These are phyloP conservation scores for Orchesella cincta DNA, from an alignment of 1,140 invertebrate species.

Conservation along the genomic window DNA sequence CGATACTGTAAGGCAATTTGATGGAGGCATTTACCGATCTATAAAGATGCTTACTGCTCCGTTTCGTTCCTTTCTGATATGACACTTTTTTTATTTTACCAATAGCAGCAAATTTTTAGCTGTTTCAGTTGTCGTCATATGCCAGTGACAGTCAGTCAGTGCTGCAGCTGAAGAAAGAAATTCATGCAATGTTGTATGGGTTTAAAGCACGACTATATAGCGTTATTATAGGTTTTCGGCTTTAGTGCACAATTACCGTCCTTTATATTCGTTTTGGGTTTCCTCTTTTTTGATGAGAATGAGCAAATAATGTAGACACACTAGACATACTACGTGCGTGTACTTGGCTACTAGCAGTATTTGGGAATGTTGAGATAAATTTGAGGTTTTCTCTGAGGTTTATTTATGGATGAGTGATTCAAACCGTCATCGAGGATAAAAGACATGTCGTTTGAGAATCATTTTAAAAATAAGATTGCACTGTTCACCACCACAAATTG, in stretches of 20 bases:
- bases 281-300: background rate
- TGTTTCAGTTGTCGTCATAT: background rate
- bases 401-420: slow-evolving; percentile 49
- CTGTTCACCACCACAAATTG: background rate
- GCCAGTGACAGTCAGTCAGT: no score
- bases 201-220: no score
- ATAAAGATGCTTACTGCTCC: slow-evolving; percentile 12
- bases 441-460: slow-evolving; percentile 49
- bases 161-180: no score
- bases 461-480: slow-evolving; percentile 47
- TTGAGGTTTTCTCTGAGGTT: slow-evolving; percentile 29
- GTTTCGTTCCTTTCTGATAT: background rate
- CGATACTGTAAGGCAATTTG: slow-evolving; percentile 2
- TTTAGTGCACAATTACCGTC: no score
- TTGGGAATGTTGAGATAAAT: slow-evolving; percentile 6
- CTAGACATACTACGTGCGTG: no score
- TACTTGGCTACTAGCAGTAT: no score
- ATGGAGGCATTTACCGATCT: slow-evolving; percentile 13
- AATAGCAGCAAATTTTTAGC: background rate
- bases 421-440: slow-evolving; percentile 34
- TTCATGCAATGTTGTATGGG: no score
- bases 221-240: no score
- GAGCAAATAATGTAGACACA: no score
- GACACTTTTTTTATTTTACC: background rate
- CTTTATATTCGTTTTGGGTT: no score